Evolutionary conservation across 1,140 invertebrate genomes (phyloP).

Genomic region (Octopus bimaculoides): DNA sequence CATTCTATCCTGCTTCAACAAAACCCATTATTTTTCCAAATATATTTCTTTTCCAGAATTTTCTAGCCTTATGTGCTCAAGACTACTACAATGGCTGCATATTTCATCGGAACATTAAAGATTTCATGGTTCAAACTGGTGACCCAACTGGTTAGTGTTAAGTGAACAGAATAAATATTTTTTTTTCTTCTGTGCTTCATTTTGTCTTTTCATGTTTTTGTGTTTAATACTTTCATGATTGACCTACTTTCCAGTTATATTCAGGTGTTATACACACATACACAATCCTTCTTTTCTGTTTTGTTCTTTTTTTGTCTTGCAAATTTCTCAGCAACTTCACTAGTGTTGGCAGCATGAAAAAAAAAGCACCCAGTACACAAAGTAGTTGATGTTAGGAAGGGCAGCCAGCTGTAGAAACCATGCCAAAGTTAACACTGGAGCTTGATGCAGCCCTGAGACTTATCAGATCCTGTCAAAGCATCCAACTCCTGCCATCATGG

Average conservation of each 20-base stretch:
- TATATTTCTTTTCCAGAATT: constrained; percentile 71
- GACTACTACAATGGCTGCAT: constrained; percentile 92
- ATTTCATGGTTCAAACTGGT: constrained; percentile 96
- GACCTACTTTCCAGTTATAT: not conserved
- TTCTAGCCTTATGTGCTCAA: constrained; percentile 92
- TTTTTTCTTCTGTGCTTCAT: not conserved
- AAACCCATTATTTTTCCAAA: not conserved
- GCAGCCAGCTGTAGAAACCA: no score
- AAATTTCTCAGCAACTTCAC: no score
- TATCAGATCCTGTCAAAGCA: no score
- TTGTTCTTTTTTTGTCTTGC: no score
- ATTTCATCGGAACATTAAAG: constrained; percentile 98
- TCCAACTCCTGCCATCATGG: no score
- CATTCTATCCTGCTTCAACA: not conserved
- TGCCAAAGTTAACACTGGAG: no score
- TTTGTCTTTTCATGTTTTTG: not conserved
- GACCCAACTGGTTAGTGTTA: constrained; percentile 71
- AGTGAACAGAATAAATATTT: no score
- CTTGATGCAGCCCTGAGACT: no score
- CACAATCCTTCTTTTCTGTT: no score
- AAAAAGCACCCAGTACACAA: no score
- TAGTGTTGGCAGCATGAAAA: no score
- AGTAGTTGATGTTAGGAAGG: no score
- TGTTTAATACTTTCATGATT: not conserved
- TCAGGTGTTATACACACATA: not conserved